phyloP scores from a whole-genome alignment of 53 echinoderm and acorn worm species.

The Arbacia lixula region DNA sequence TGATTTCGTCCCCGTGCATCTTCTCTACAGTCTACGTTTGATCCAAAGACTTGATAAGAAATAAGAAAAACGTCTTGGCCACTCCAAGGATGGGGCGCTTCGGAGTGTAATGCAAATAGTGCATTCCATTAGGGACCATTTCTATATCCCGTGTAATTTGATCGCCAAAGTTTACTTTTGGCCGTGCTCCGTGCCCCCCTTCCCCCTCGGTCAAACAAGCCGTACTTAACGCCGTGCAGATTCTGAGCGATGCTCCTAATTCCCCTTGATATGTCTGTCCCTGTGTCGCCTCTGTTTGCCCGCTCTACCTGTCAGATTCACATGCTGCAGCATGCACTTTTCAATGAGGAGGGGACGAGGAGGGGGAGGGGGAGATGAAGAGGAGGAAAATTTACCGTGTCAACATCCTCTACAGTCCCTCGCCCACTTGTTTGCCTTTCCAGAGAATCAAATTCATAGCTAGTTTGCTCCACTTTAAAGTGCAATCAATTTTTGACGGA shows the following conservation, averaged over 20 bases:
- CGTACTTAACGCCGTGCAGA: not conserved
- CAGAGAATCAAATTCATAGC: no score
- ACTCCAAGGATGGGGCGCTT: not conserved
- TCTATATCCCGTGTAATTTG: constrained; percentile 46
- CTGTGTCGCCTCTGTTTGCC: constrained; percentile 4
- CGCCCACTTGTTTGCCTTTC: no score
- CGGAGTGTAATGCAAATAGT: constrained; percentile 43
- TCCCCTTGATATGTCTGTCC: not conserved
- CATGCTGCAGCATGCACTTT: constrained; percentile 16
- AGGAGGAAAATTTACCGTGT: no score
- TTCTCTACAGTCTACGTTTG: not conserved
- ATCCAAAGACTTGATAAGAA: not conserved
- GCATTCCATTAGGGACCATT: constrained; percentile 49
- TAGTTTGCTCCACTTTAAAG: no score
- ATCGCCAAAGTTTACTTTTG: constrained; percentile 32
- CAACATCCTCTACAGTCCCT: no score
- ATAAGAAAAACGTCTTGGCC: no score
- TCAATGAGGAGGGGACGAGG: constrained; percentile 11
- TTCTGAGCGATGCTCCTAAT: not conserved
- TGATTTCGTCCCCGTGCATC: no score
- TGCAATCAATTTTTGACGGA: no score
- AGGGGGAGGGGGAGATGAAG: not conserved
- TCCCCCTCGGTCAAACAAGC: constrained; percentile 21
- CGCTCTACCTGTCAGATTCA: not conserved
- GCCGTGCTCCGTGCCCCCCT: not conserved